These are phyloP conservation scores for Eudyptes chrysolophus DNA, from an alignment of 2,113 vertebrate genomes.

Conservation along the genomic window DNA sequence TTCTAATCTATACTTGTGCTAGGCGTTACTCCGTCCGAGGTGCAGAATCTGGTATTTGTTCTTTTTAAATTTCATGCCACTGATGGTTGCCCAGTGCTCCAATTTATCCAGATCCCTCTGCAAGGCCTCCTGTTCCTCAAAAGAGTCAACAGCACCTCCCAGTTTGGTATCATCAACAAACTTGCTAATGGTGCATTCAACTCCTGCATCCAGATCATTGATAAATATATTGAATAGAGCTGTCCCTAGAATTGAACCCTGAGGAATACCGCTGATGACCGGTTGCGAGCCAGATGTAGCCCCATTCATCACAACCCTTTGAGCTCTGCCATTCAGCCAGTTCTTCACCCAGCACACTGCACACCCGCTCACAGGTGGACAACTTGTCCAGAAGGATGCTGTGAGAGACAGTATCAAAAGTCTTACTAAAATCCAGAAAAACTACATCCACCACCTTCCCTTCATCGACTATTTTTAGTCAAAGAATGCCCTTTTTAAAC, in stretches of 20 bases:
- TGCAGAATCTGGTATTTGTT: not conserved
- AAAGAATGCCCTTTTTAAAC: not conserved
- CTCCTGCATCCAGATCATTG: not conserved
- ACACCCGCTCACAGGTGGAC: not conserved
- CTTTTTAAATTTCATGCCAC: not conserved
- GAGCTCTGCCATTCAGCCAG: not conserved
- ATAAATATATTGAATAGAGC: not conserved
- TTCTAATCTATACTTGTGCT: not conserved
- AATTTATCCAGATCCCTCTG: not conserved
- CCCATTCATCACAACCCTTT: not conserved
- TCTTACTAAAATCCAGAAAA: not conserved
- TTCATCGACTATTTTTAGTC: not conserved
- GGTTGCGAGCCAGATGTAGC: not conserved
- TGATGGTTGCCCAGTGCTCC: not conserved
- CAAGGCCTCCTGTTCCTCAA: not conserved
- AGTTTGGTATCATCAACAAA: not conserved
- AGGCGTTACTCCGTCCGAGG: accelerated
- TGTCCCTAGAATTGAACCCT: not conserved
- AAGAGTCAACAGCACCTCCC: not conserved
- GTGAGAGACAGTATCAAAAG: not conserved
- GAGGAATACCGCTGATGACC: not conserved
- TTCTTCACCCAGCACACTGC: not conserved
- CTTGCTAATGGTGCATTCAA: not conserved
- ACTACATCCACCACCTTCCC: not conserved
- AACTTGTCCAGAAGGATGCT: not conserved